Base-by-base conservation (phyloP, 1,140 invertebrate species). In the Andrena cerasifolii region DNA sequence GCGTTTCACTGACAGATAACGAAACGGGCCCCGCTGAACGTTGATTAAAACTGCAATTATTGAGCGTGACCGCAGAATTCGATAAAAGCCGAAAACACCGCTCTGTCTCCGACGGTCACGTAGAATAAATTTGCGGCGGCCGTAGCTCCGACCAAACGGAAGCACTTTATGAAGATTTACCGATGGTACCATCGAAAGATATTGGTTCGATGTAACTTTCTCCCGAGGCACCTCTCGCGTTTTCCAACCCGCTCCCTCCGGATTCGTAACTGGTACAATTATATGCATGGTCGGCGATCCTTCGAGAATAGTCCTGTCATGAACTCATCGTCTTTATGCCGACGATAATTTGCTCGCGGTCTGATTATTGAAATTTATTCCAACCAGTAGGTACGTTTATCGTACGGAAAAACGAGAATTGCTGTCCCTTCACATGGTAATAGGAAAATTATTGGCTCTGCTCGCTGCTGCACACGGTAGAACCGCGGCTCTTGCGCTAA, bases 41-140 rank as follows among this genome's bases (percentile, higher is more conserved):
- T 74, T 79, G 75, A 86, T 86, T 84, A 84, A 86, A 86, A 86
- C 47, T 74, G 71, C 81, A 84, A 86, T 86, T 56, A 81, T 82
- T 72, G 43, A n/a, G 33, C 56, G 66, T 36, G 75, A 86, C 79
- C 84, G n/a, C 81, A 62, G 54, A 51, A 79, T 80, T 56, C 82
- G 76, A 86, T 83, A 79, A 77, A 86, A 84, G 67, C 76, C 59
- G 58, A 81, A n/a, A 83, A 70, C 56, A 28, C 54, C 65, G 43
- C 6, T 72, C 72, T 68, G 56, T 80, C 67, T 73, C 62, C 71
- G 61, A 79, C 59, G 26, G 28, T 65, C 56, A 59, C 12, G 47
- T 26, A n/a, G 68, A 62, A 81, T 63, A 72, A 85, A 81, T 71
- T 24, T 53, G 8, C 12, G 12, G 31, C 21, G 56, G 40, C 26